A percentile compares a stretch with the other conserved stretches of the same genome.
Evolutionary conservation across 2,113 vertebrate genomes (phyloP).

Genomic region (Hassar affinis): DNA sequence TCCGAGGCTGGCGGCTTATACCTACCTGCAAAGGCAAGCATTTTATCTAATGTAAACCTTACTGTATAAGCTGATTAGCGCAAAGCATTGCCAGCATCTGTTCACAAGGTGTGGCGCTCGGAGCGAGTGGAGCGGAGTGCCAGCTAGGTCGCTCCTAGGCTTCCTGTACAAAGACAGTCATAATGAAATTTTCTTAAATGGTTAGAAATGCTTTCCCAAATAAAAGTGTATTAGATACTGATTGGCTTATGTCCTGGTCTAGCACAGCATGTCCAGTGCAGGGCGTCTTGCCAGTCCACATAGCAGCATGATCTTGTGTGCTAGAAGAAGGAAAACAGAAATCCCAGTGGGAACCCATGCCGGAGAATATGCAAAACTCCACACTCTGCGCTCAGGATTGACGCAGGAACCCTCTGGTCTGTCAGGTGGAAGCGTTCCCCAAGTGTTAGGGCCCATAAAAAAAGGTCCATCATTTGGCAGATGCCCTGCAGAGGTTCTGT

Average conservation of each 20-base stretch:
- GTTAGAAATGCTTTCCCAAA: too few species aligned
- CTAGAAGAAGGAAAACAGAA: neutral
- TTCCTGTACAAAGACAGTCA: too few species aligned
- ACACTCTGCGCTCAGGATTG: neutral
- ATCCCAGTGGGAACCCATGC: neutral
- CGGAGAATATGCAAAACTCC: neutral
- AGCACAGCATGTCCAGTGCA: neutral
- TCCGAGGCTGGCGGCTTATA: constrained; percentile 5
- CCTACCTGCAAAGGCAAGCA: constrained; percentile 18
- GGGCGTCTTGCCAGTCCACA: neutral
- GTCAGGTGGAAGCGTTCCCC: too few species aligned
- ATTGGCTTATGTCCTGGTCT: too few species aligned
- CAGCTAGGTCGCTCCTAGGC: neutral
- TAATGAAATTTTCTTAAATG: too few species aligned
- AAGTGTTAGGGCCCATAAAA: too few species aligned
- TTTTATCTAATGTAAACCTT: constrained; percentile 46
- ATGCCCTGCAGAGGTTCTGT: neutral
- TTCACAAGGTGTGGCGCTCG: constrained; percentile 42
- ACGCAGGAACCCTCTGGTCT: neutral
- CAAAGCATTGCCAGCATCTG: constrained; percentile 43
- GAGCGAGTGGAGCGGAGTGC: neutral
- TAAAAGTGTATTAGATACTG: too few species aligned
- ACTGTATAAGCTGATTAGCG: constrained; percentile 46
- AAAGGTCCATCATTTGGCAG: neutral
- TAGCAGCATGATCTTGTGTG: neutral